A percentile compares a stretch with the other conserved stretches of the same genome.
Evolutionary conservation across 2,888 invertebrate species (phyloP).

Genomic region (Microctonus aethiopoides): DNA sequence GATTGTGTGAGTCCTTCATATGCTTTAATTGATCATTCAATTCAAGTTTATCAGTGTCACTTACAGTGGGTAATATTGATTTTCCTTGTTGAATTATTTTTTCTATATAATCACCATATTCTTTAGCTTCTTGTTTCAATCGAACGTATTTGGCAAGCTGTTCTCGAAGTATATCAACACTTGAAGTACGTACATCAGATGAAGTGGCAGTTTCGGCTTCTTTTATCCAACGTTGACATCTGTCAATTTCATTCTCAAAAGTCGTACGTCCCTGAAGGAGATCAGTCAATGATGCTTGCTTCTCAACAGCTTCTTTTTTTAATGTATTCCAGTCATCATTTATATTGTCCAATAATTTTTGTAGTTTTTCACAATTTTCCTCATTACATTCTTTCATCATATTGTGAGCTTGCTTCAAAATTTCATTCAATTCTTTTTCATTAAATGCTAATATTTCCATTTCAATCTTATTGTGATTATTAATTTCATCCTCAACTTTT

Average conservation of each 20-base stretch:
- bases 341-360: constrained; percentile 76
- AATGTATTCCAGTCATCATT: constrained; percentile 79
- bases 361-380: constrained; percentile 75
- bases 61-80: constrained; percentile 81
- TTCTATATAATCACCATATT: constrained; percentile 77
- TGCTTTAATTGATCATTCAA: constrained; percentile 84
- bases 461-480: constrained; percentile 80
- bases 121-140: constrained; percentile 79
- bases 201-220: constrained; percentile 90
- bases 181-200: constrained; percentile 82
- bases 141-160: constrained; percentile 88
- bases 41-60: constrained; percentile 86
- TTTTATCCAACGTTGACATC: constrained; percentile 88
- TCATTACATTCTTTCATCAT: constrained; percentile 86
- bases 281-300: constrained; percentile 78
- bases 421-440: constrained; percentile 79
- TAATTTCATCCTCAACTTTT: constrained; percentile 86
- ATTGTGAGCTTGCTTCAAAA: constrained; percentile 79
- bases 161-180: constrained; percentile 85
- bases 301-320: constrained; percentile 79
- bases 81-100: constrained; percentile 84
- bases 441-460: constrained; percentile 82
- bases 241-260: constrained; percentile 84
- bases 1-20: constrained; percentile 81
- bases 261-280: constrained; percentile 81